A percentile compares a stretch with the other conserved stretches of the same genome.
Conservation (phyloP, 2,113 vertebrate species). For the Erpornis zantholeuca region DNA sequence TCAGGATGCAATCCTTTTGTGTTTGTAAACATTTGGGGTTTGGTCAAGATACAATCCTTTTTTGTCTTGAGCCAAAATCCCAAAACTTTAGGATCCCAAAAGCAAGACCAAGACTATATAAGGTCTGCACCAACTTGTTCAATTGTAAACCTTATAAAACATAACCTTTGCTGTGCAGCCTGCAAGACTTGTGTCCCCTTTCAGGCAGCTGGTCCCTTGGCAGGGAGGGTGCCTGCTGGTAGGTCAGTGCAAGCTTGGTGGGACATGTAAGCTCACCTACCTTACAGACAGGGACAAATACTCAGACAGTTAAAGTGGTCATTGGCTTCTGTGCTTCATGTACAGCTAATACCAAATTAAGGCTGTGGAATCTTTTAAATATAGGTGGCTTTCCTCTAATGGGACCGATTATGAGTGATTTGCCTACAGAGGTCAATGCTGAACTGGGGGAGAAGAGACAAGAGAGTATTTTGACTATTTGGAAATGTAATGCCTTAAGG, state of each 20-base stretch:
- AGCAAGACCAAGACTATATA: neutral
- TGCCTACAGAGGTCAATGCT: neutral
- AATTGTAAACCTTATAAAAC: neutral
- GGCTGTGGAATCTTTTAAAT: neutral
- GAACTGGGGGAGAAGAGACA: neutral
- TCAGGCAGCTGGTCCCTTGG: neutral
- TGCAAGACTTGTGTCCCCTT: neutral
- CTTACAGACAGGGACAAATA: neutral
- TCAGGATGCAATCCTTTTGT: neutral
- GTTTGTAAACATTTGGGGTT: neutral
- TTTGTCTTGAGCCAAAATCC: neutral
- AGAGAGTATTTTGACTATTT: neutral
- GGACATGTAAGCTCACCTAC: neutral
- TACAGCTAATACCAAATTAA: neutral
- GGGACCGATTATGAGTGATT: accelerated
- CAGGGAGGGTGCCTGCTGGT: neutral
- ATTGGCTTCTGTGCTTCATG: neutral
- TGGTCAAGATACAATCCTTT: neutral
- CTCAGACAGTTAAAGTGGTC: neutral
- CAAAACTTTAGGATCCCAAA: neutral
- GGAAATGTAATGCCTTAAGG: neutral
- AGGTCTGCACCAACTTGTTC: neutral
- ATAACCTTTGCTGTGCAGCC: neutral
- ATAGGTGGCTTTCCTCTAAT: neutral
- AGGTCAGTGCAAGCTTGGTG: neutral